Base-by-base conservation (phyloP, 2,797 vertebrate genomes). In the Syngnathus acus region DNA sequence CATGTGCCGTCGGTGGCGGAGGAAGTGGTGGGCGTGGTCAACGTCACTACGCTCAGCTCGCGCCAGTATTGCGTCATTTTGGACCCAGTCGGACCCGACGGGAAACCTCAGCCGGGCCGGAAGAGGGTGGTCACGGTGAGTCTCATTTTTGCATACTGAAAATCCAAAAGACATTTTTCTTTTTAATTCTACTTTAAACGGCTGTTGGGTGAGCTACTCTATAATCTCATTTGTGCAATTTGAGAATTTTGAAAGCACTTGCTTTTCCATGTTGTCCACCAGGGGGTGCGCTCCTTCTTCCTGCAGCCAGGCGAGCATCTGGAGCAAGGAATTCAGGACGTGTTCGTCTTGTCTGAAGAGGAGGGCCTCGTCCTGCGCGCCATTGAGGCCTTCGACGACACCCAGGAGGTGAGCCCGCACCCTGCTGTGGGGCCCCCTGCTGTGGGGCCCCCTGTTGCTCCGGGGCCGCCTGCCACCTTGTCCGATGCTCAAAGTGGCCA, bases 201-300 rank as follows among this genome's bases (percentile, higher is more conserved):
- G 2, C 26, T 26, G 26, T 26, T 26, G 26, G 2, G 26, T 26
- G 26, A 26, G 26, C 26, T n/a, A 23, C 10, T n/a, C 48, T n/a
- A 3, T 51, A 8, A 16, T 51, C 21, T 11, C 9, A 19, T 19
- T 19, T 51, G 8, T 51, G 19, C n/a, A 19, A 8, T 51, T 50
- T 51, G 48, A n/a, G 14, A 17, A 50, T 6, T 50, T 2, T 50
- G 6, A 50, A 21, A 21, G 17, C 6, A 19, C 17, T n/a, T 51
- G 19, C 26, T 17, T 11, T 57, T 57, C 9, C 37, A 10, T 37
- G 3, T 50, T 39, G 38, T 65, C 32, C 0, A 0, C 66, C 79
- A 96, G 95, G 95, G 95, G 0, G 95, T 96, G 88, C 90, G 90
- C 55, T 96, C 95, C 0, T 96, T 97, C 26, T 96, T 97, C 85